Percentiles rank a stretch among this genome's conserved stretches.
Conservation (phyloP, 23 tunicate genomes). For the Botrylloides violaceus region DNA sequence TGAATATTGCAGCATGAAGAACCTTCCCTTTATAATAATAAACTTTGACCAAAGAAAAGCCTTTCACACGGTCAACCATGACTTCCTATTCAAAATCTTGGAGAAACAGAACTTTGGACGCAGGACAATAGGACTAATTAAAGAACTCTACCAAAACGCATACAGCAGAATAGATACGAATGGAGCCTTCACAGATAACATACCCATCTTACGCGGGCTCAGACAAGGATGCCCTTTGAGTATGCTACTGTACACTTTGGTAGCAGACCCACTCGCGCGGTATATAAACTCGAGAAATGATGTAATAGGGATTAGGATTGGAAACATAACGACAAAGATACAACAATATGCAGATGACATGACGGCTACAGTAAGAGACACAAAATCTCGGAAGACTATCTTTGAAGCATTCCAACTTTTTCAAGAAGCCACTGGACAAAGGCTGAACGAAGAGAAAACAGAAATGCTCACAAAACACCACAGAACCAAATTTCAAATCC, state of each 20-base stretch:
- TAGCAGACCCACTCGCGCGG: not conserved
- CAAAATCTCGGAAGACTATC: not conserved
- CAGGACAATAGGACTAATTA: not conserved
- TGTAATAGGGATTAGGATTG: not conserved
- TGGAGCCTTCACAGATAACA: slow-evolving; percentile 4
- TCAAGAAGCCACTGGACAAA: slow-evolving; percentile 13
- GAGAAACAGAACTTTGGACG: not conserved
- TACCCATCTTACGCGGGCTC: slow-evolving; percentile 7
- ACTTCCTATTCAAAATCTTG: slow-evolving; percentile 8
- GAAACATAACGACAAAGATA: not conserved
- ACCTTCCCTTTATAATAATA: not conserved
- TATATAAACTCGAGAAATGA: not conserved
- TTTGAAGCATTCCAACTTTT: not conserved
- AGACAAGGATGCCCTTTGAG: slow-evolving; percentile 29
- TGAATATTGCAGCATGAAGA: not conserved
- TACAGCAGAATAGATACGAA: slow-evolving; percentile 8
- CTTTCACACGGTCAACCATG: not conserved
- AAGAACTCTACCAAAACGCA: slow-evolving; percentile 12
- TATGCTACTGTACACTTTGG: slow-evolving; percentile 8
- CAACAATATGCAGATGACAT: slow-evolving; percentile 25
- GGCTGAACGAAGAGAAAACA: slow-evolving; percentile 17
- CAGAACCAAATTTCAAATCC: not conserved
- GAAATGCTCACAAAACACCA: not conserved
- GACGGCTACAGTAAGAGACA: not conserved
- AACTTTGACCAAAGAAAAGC: not conserved